A percentile compares a stretch with the other conserved stretches of the same genome.
Evolutionary conservation across 2,113 vertebrate species (phyloP).

Genomic region (Aegithalos caudatus): DNA sequence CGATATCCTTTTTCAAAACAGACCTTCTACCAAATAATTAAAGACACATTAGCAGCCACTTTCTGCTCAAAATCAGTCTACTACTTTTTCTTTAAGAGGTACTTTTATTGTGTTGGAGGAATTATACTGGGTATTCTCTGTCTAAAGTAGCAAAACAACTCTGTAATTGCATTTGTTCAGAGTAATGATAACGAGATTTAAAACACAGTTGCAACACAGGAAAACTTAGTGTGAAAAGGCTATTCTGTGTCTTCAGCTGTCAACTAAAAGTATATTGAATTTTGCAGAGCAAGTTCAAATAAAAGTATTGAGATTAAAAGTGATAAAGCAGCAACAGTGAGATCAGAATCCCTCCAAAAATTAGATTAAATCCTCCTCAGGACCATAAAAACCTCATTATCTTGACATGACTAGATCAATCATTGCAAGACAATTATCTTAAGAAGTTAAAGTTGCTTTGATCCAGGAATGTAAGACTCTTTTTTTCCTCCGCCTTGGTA

Average conservation of each 20-base stretch:
- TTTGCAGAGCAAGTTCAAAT: slow-evolving; percentile 71
- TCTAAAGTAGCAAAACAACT: slow-evolving; percentile 56
- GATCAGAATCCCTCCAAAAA: slow-evolving; percentile 69
- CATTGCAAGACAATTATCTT: slow-evolving; percentile 70
- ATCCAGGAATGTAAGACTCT: not conserved
- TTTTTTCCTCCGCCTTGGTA: not conserved
- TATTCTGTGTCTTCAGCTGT: slow-evolving; percentile 50
- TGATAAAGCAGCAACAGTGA: slow-evolving; percentile 63
- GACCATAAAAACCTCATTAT: slow-evolving; percentile 72
- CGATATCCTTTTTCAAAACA: not conserved
- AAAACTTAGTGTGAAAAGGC: slow-evolving; percentile 43
- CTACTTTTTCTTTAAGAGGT: slow-evolving; percentile 37
- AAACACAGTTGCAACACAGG: slow-evolving; percentile 34
- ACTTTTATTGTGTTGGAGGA: slow-evolving; percentile 27
- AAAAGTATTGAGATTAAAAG: slow-evolving; percentile 73
- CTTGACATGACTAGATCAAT: slow-evolving; percentile 69
- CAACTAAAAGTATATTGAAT: slow-evolving; percentile 63
- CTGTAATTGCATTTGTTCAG: slow-evolving; percentile 58
- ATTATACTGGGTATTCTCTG: slow-evolving; percentile 41
- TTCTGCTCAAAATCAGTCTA: slow-evolving; percentile 13
- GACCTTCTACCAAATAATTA: slow-evolving; percentile 14
- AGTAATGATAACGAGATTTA: slow-evolving; percentile 69
- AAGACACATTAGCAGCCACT: not conserved
- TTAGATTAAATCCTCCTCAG: slow-evolving; percentile 65
- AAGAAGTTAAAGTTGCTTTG: slow-evolving; percentile 60